phyloP scores from a whole-genome alignment of 92 coral and sea anemone genomes.

The Blastomussa wellsi region DNA sequence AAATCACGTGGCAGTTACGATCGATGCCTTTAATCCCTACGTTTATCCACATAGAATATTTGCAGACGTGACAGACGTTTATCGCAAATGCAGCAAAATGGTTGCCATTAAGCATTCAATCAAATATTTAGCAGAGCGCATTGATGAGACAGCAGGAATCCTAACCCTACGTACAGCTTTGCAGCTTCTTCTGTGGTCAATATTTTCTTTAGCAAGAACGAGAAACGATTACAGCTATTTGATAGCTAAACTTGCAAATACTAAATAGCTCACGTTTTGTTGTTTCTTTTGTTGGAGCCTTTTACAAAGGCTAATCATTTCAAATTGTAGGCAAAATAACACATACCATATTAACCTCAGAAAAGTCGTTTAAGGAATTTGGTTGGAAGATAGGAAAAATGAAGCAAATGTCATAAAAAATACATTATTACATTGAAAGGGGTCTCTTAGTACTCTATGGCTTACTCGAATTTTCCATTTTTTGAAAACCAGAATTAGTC shows the following conservation, averaged over 20 bases:
- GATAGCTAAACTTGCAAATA: not conserved
- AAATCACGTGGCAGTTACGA: not conserved
- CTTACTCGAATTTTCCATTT: not conserved
- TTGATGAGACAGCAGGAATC: not conserved
- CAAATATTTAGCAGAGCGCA: not conserved
- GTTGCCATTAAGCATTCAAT: not conserved
- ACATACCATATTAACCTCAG: not conserved
- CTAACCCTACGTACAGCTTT: not conserved
- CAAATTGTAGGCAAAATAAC: not conserved
- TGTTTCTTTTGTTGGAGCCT: not conserved
- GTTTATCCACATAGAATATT: not conserved
- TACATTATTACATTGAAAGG: not conserved
- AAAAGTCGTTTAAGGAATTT: not conserved
- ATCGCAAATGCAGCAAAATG: not conserved
- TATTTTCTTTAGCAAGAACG: not conserved
- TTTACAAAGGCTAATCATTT: not conserved
- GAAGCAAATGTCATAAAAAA: not conserved
- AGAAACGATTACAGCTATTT: not conserved
- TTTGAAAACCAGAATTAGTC: not conserved
- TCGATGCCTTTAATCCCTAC: not conserved
- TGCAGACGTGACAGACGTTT: not conserved
- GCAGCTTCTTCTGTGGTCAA: not conserved
- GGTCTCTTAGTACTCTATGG: not conserved
- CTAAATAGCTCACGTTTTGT: not conserved
- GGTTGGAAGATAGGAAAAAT: not conserved